phyloP scores from a whole-genome alignment of 2,113 vertebrate genomes.

The Gymnocephalus cernua region DNA sequence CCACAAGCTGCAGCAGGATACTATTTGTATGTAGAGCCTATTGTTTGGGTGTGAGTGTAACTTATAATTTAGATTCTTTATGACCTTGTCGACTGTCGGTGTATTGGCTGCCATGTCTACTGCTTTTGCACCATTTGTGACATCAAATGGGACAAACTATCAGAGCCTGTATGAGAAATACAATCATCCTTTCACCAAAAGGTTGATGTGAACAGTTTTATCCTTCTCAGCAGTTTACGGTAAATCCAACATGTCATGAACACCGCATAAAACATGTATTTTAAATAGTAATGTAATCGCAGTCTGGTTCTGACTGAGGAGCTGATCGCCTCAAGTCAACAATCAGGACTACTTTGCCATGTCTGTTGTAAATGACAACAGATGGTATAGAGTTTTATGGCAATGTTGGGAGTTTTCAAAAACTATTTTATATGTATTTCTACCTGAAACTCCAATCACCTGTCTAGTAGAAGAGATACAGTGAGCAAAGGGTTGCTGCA shows the following conservation, averaged over 20 bases:
- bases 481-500: background rate
- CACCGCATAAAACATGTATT: slow-evolving; percentile 34
- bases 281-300: slow-evolving; percentile 26
- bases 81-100: background rate
- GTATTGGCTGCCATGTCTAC: background rate
- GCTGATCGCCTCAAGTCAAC: slow-evolving; percentile 28
- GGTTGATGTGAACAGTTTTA: slow-evolving; percentile 2
- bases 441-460: slow-evolving; percentile 35
- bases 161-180: slow-evolving; percentile 4
- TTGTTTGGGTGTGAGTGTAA: slow-evolving; percentile 46
- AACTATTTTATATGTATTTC: slow-evolving; percentile 47
- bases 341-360: slow-evolving; percentile 28
- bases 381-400: slow-evolving; percentile 38
- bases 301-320: slow-evolving; percentile 35
- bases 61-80: slow-evolving; percentile 37
- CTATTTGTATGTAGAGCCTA: slow-evolving; percentile 1
- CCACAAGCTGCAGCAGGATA: slow-evolving; percentile 32
- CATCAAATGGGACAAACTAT: background rate
- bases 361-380: slow-evolving; percentile 44
- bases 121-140: slow-evolving; percentile 21
- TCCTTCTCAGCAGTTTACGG: slow-evolving; percentile 49
- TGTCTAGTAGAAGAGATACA: slow-evolving; percentile 27
- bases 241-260: slow-evolving; percentile 22
- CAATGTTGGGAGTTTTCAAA: slow-evolving; percentile 6
- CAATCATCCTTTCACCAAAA: background rate